A percentile compares a stretch with the other conserved stretches of the same genome.
These are phyloP conservation scores for Campylomormyrus numenius DNA, from an alignment of 2,113 vertebrate genomes.

Conservation along the genomic window DNA sequence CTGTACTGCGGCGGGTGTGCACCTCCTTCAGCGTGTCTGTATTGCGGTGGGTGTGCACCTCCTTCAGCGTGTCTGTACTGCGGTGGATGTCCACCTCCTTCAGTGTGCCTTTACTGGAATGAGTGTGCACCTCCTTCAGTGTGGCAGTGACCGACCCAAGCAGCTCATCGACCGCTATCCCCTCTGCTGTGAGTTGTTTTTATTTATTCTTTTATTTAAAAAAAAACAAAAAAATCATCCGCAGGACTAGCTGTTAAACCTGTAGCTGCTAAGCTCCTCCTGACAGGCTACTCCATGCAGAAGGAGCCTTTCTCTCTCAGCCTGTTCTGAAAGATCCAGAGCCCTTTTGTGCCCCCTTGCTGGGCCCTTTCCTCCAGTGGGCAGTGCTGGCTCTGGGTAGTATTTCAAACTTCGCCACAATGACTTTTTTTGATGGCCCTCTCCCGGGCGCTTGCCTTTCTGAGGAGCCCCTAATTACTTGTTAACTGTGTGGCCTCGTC, in stretches of 20 bases:
- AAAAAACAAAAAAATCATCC: neutral
- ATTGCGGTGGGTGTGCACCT: neutral
- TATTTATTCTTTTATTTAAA: no score
- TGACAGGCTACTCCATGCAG: neutral
- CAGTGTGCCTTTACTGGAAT: neutral
- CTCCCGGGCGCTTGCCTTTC: slow-evolving; percentile 64
- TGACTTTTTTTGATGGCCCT: slow-evolving; percentile 67
- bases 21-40: neutral
- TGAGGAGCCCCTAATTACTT: slow-evolving; percentile 68
- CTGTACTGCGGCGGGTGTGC: neutral
- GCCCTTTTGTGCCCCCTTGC: neutral
- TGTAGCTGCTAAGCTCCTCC: neutral
- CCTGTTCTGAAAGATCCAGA: neutral
- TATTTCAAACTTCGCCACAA: slow-evolving; percentile 68
- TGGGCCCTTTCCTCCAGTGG: neutral
- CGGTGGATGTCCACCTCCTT: neutral
- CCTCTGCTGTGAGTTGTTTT: neutral
- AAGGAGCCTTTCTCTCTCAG: neutral
- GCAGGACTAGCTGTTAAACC: neutral
- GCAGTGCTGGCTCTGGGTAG: slow-evolving; percentile 53
- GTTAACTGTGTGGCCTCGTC: slow-evolving; percentile 66
- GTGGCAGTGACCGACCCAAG: neutral
- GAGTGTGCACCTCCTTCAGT: neutral
- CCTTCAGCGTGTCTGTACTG: neutral
- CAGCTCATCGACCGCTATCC: neutral